phyloP scores from a whole-genome alignment of 2,113 vertebrate species.

The Nycticorax nycticorax region DNA sequence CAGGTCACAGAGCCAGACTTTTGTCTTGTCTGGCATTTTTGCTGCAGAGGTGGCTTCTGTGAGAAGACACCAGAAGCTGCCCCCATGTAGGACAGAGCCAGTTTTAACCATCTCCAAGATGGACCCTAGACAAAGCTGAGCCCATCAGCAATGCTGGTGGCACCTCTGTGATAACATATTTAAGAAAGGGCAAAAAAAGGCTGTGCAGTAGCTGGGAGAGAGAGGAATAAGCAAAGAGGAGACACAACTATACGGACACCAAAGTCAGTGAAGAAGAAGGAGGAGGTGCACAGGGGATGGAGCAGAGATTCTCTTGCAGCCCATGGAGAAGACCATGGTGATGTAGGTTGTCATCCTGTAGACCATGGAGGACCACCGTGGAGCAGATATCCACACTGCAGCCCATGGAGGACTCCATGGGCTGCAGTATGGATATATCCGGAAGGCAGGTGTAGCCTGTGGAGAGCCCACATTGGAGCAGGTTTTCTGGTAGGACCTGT shows the following conservation, averaged over 20 bases:
- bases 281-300: not conserved
- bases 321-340: not conserved
- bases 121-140: not conserved
- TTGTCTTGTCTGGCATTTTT: not conserved
- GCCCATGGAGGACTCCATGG: too few species aligned
- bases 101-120: not conserved
- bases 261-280: not conserved
- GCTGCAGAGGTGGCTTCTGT: not conserved
- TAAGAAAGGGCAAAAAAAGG: not conserved
- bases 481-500: not conserved
- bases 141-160: not conserved
- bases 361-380: not conserved
- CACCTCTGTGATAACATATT: not conserved
- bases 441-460: not conserved
- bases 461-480: not conserved
- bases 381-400: not conserved
- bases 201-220: not conserved
- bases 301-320: not conserved
- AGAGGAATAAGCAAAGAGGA: not conserved
- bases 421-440: not conserved
- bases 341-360: not conserved
- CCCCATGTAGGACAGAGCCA: not conserved
- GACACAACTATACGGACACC: not conserved
- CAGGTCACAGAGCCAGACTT: not conserved
- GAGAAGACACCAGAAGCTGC: not conserved